Evolutionary conservation across 2,113 vertebrate genomes (phyloP).

Genomic region (Calonectris borealis): DNA sequence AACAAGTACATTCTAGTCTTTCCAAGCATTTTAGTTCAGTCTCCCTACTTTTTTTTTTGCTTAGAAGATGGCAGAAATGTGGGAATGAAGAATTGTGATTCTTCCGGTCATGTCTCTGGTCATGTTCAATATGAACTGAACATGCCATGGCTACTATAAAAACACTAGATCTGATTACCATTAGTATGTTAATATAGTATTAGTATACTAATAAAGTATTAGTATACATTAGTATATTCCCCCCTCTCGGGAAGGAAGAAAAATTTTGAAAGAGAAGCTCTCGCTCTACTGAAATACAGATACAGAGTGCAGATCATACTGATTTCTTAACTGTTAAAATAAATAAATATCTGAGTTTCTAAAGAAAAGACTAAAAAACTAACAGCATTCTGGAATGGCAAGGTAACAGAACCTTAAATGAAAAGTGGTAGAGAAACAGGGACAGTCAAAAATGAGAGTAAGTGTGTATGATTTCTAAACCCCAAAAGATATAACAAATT

Average conservation of each 20-base stretch:
- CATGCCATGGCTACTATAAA: not conserved
- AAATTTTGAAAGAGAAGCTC: not conserved
- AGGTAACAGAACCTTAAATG: not conserved
- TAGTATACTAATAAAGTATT: not conserved
- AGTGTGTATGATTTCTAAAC: not conserved
- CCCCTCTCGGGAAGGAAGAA: not conserved
- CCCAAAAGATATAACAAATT: not conserved
- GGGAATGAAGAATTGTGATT: not conserved
- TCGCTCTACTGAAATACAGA: not conserved
- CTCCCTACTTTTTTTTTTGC: not conserved
- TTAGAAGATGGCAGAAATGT: not conserved
- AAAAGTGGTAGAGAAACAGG: not conserved
- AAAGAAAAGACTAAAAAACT: not conserved
- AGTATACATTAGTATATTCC: not conserved
- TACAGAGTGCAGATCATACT: not conserved
- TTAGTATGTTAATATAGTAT: not conserved
- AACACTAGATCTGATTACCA: not conserved
- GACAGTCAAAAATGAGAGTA: not conserved
- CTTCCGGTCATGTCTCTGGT: not conserved
- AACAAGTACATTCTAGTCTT: not conserved
- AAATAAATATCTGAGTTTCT: not conserved
- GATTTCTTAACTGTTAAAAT: not conserved
- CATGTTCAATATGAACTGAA: not conserved
- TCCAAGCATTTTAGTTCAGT: not conserved
- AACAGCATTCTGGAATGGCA: not conserved